A percentile compares a stretch with the other conserved stretches of the same genome.
Conservation (phyloP, 2,113 vertebrate genomes). For the Paramisgurnus dabryanus region DNA sequence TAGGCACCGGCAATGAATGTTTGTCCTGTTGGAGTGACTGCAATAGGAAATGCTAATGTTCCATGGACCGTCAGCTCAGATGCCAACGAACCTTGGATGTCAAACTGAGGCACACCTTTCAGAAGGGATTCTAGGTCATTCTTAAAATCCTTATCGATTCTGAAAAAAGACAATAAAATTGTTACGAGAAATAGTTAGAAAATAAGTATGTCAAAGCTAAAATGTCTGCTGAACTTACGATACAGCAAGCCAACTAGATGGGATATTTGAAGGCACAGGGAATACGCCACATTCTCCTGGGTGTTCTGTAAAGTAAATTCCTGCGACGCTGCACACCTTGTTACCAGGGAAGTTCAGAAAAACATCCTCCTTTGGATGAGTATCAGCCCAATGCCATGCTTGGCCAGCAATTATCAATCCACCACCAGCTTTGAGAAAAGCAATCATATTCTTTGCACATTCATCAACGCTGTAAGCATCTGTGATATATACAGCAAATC, state of each 20-base stretch:
- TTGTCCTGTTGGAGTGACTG: conserved; percentile 43
- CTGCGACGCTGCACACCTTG: conserved; percentile 82
- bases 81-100: conserved; percentile 44
- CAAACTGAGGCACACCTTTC: conserved; percentile 68
- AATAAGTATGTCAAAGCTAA: background rate
- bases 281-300: conserved; percentile 65
- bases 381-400: conserved; percentile 80
- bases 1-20: conserved; percentile 73
- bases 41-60: conserved; percentile 73
- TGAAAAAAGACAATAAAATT: conserved; percentile 40
- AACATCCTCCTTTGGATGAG: conserved; percentile 71
- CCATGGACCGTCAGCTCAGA: conserved; percentile 76
- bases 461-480: conserved; percentile 72
- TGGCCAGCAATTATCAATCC: conserved; percentile 85
- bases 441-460: conserved; percentile 67
- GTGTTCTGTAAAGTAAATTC: conserved; percentile 83
- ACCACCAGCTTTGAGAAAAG: conserved; percentile 81
- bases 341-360: conserved; percentile 83
- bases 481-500: conserved; percentile 74
- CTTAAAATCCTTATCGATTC: conserved; percentile 70
- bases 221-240: conserved; percentile 73
- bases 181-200: background rate
- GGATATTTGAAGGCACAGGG: conserved; percentile 78
- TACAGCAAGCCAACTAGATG: conserved; percentile 77
- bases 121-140: conserved; percentile 72